phyloP scores from a whole-genome alignment of 2,888 invertebrate genomes.

The Nomada ferruginata region DNA sequence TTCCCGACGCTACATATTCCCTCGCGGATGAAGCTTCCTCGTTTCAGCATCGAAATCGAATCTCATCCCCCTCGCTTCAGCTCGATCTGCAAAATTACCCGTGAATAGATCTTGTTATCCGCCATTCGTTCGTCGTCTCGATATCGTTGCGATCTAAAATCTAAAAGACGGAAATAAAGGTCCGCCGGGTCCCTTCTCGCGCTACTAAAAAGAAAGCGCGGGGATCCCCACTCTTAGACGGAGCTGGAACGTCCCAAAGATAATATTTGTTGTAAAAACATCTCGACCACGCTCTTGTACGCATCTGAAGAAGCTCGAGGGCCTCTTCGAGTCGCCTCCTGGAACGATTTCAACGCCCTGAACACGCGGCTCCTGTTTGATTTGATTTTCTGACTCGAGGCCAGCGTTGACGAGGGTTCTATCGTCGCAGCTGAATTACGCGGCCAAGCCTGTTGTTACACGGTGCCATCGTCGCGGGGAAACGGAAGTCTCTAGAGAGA shows the following conservation, averaged over 20 bases:
- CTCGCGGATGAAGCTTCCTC: background rate
- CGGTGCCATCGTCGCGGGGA: background rate
- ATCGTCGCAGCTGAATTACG: conserved; percentile 45
- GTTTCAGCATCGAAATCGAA: background rate
- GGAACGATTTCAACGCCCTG: conserved; percentile 61
- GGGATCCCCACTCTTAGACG: conserved; percentile 27
- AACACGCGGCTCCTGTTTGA: conserved; percentile 62
- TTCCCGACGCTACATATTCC: too few species aligned
- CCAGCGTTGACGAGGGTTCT: conserved; percentile 63
- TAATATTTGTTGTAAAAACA: conserved; percentile 73
- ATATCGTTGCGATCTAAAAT: background rate
- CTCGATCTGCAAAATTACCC: background rate
- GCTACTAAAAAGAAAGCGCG: background rate
- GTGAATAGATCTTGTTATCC: background rate
- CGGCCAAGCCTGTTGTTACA: background rate
- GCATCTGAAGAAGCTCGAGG: conserved; percentile 53
- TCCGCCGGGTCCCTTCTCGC: too few species aligned
- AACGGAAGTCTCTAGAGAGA: conserved; percentile 41
- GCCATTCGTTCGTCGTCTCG: background rate
- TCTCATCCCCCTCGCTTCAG: background rate
- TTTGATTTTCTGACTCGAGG: conserved; percentile 69
- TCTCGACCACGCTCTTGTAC: conserved; percentile 54
- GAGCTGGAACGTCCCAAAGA: conserved; percentile 55
- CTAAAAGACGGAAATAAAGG: background rate
- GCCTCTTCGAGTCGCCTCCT: conserved; percentile 29